phyloP scores from a whole-genome alignment of 2,797 vertebrate genomes.

The Peromyscus eremicus region DNA sequence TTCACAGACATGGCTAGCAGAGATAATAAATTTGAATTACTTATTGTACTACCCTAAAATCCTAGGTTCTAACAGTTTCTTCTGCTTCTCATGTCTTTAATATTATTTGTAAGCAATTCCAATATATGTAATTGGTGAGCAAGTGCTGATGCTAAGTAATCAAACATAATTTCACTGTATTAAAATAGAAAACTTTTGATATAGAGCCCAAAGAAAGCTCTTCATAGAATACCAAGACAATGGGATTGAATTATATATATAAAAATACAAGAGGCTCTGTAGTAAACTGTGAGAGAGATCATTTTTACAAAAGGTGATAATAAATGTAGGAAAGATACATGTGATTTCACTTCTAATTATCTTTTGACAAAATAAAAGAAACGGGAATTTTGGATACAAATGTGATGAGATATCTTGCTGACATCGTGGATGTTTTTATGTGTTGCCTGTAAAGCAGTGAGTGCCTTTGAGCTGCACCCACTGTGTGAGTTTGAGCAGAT shows the following conservation, averaged over 20 bases:
- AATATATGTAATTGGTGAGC: not conserved
- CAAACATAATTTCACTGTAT: slow-evolving; percentile 1
- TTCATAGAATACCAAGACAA: slow-evolving; percentile 15
- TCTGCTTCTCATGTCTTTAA: not conserved
- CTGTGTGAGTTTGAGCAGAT: not conserved
- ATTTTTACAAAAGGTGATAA: not conserved
- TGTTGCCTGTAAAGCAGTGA: not conserved
- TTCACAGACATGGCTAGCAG: not conserved
- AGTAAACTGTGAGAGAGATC: not conserved
- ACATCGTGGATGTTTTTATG: not conserved
- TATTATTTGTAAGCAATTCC: slow-evolving; percentile 16
- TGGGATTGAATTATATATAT: not conserved
- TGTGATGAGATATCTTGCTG: not conserved
- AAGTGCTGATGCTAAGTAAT: slow-evolving; percentile 29
- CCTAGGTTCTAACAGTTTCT: not conserved
- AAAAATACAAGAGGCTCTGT: not conserved
- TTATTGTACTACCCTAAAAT: slow-evolving; percentile 7
- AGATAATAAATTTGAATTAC: slow-evolving; percentile 38
- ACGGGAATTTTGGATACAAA: slow-evolving; percentile 17
- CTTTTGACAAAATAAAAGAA: slow-evolving; percentile 38
- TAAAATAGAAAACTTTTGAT: slow-evolving; percentile 22
- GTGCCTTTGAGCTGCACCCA: not conserved
- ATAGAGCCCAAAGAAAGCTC: not conserved
- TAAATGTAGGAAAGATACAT: not conserved
- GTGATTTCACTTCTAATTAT: not conserved